phyloP scores from a whole-genome alignment of 2,888 invertebrate genomes.

The Drosophila nigricruria region DNA sequence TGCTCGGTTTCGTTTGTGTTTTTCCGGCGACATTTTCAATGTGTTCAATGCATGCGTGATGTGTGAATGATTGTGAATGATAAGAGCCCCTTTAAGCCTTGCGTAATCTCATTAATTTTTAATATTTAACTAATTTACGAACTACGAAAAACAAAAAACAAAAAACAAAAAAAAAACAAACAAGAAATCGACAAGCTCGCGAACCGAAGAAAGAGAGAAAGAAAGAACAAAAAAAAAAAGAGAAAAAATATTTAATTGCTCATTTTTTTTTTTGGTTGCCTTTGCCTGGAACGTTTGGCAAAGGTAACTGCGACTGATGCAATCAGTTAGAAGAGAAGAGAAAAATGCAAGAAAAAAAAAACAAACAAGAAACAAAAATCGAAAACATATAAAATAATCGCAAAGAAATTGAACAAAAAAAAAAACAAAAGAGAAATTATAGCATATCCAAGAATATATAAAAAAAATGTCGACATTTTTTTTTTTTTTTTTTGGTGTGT shows the following conservation, averaged over 20 bases:
- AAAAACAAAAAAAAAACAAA: constrained; percentile 1
- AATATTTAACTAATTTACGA: constrained; percentile 41
- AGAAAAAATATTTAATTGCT: constrained; percentile 4
- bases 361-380: not conserved
- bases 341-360: constrained; percentile 11
- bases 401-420: constrained; percentile 19
- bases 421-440: constrained; percentile 21
- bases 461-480: constrained; percentile 24
- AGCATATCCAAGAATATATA: constrained; percentile 48
- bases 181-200: not conserved
- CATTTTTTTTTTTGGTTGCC: constrained; percentile 16
- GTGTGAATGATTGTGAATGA: constrained; percentile 30
- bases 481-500: constrained; percentile 50
- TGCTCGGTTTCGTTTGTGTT: constrained; percentile 37
- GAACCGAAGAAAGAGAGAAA: constrained; percentile 6
- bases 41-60: constrained; percentile 28
- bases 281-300: not conserved
- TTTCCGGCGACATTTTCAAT: constrained; percentile 20
- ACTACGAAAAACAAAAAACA: constrained; percentile 15
- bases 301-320: constrained; percentile 45
- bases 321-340: constrained; percentile 47
- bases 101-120: constrained; percentile 73
- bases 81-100: constrained; percentile 28
- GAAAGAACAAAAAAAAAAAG: not conserved
- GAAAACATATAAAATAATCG: constrained; percentile 10